These are phyloP conservation scores for Amblyopsis hoosieri DNA, from an alignment of 2,797 vertebrate genomes.

Conservation along the genomic window DNA sequence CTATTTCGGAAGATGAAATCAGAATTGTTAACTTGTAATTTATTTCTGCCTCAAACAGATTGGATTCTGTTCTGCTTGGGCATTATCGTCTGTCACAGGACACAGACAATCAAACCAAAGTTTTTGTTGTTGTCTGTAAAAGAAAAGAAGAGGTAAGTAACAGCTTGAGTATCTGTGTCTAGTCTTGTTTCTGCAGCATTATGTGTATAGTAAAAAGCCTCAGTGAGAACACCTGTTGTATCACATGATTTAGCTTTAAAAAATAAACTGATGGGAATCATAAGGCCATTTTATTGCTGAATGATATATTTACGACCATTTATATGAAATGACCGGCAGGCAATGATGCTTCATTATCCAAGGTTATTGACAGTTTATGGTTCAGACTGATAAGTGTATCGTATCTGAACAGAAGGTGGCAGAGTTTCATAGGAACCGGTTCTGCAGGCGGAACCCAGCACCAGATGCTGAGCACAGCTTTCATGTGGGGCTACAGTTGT, in stretches of 20 bases:
- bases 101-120: conserved; percentile 99
- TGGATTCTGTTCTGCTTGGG: conserved; percentile 90
- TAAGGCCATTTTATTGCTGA: no score
- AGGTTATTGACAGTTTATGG: neutral
- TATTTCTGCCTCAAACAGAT: conserved; percentile 73
- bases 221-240: no score
- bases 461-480: conserved; percentile 92
- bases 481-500: conserved; percentile 91
- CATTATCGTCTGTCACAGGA: conserved; percentile 97
- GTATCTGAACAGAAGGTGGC: conserved; percentile 81
- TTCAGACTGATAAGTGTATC: conserved; percentile 14
- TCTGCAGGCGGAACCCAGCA: conserved; percentile 84
- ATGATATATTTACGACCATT: no score
- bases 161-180: neutral
- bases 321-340: no score
- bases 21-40: neutral
- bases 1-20: neutral
- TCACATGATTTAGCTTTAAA: no score
- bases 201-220: no score
- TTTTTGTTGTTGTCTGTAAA: conserved; percentile 97
- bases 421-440: conserved; percentile 81
- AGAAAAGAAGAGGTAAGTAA: conserved; percentile 91
- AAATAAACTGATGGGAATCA: no score
- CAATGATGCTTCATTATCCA: no score
- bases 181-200: neutral